These are phyloP conservation scores for Cyclina sinensis DNA, from an alignment of 1,140 invertebrate genomes.

Conservation along the genomic window DNA sequence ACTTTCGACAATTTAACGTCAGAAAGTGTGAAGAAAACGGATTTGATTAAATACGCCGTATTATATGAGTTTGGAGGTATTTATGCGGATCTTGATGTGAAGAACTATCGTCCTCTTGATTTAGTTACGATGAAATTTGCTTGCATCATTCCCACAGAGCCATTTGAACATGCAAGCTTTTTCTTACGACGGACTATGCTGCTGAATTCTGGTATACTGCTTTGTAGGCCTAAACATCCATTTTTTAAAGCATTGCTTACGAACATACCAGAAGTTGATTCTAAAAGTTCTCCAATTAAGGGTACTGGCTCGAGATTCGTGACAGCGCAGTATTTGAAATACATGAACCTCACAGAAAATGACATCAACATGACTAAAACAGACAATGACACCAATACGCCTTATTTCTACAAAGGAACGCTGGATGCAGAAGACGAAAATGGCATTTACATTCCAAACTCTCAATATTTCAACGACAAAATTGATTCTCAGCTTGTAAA, in stretches of 20 bases:
- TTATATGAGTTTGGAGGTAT: constrained; percentile 80
- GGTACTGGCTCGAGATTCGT: not conserved
- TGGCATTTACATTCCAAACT: constrained; percentile 26
- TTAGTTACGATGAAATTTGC: constrained; percentile 70
- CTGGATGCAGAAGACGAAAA: not conserved
- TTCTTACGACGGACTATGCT: constrained; percentile 70
- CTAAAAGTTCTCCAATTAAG: not conserved
- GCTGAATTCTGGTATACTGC: constrained; percentile 78
- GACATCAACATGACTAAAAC: not conserved
- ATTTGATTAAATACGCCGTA: constrained; percentile 78
- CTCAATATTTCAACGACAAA: constrained; percentile 21
- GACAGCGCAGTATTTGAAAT: not conserved
- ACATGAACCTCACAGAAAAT: not conserved
- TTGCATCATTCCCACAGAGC: constrained; percentile 80
- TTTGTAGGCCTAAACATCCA: constrained; percentile 76
- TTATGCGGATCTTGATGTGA: constrained; percentile 81
- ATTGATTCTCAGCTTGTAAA: not conserved
- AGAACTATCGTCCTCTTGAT: constrained; percentile 73
- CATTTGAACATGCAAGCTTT: constrained; percentile 76
- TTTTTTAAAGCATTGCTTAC: constrained; percentile 77
- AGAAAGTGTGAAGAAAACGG: constrained; percentile 53
- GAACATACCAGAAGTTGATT: constrained; percentile 69
- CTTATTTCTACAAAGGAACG: not conserved
- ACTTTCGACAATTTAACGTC: not conserved
- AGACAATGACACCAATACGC: constrained; percentile 8